Base-by-base conservation (phyloP, 2,797 vertebrate genomes). In the Pseudotriccus pelzelni region DNA sequence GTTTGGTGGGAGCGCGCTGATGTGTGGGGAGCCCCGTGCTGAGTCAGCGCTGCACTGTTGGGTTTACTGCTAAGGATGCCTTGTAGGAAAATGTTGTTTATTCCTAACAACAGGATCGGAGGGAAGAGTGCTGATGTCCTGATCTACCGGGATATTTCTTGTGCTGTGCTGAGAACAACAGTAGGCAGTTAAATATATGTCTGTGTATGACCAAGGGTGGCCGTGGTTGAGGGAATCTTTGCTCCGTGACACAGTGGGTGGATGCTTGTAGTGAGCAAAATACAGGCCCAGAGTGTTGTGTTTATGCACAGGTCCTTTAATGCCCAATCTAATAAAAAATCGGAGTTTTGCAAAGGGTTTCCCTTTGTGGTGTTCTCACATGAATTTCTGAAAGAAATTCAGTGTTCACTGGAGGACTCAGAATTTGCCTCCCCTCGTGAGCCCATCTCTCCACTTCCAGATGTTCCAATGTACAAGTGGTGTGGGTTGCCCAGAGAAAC, bases 1-100 rank as follows among this genome's bases (percentile, higher is more conserved):
- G 67, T 83, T 95, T 76, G 84, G 74, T 92, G 74, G 76, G 83
- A 49, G 94, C 10, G 22, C 19, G 43, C 47, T 86, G 85, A 41
- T 67, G 75, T 89, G 70, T 49, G 85, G 68, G 91, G 79, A 97
- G 58, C 82, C 25, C 28, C 0, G 9, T 82, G 63, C 85, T 43
- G 56, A 87, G 70, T 58, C 78, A 50, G 47, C 76, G 22, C 37
- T 14, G 2, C 32, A 5, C 37, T 5, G 0, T 6, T 53, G 16
- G 22, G 12, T 60, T 52, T 72, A 76, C 85, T 87, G 62, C 85
- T 70, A 37, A 85, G 25, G 75, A 55, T 90, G 55, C 69, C 91
- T 87, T 67, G 80, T 34, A 68, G 93, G 85, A 91, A 93, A 86
- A 56, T 4, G 6, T 34, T 77, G 87, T 52, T 86, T 83, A 72